Evolutionary conservation across 2,888 invertebrate species (phyloP), one percentile per base, ranked within the genome.

Genomic region (Hirtodrosophila alboralis): DNA sequence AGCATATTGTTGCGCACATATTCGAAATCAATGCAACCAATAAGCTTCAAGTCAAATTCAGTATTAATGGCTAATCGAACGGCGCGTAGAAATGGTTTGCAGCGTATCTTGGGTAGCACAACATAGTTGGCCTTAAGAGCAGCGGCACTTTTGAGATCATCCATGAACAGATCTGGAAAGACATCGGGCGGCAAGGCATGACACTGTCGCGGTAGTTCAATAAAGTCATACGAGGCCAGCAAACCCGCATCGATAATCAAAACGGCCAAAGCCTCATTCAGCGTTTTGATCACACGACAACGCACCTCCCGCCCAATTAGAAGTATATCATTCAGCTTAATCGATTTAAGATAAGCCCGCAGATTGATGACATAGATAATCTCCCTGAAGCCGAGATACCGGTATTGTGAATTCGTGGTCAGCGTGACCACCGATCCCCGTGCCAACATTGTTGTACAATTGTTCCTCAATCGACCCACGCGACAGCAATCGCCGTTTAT

Each of bases 401-500:
- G 75, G 51, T 90, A 90, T 0, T 70, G 66, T 2, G 68, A 51
- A 56, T 90, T 70, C 0, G 76, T 75, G 7, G 91, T 90, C 21
- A 90, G 54, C 0, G 88, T 84, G 1, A 91, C 68, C n/a, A 85
- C 61, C 0, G 84, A 43, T 0, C 86, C 80, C 0, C 70, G 60
- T 7, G 81, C 68, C 37, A 91, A 18, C 57, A 83, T 59, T 1
- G 84, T 64, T 0, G 77, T 75, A 38, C 78, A 81, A 41, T 90
- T 85, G 59, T 91, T 91, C 8, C 88, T 76, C 41, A 89, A 44
- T 2, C 91, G 80, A 0, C 90, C 90, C n/a, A 87, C 52, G 0
- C 87, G 84, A 21, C 90, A 81, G n/a, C 78, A 70, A 38, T 90
- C 89, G 3, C 90, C 90, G 26, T 81, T 81, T 1, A 90, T 86